Percentiles rank a stretch among this genome's conserved stretches.
These are phyloP conservation scores for Eledona agricola DNA, from an alignment of 2,888 invertebrate genomes.

Conservation along the genomic window DNA sequence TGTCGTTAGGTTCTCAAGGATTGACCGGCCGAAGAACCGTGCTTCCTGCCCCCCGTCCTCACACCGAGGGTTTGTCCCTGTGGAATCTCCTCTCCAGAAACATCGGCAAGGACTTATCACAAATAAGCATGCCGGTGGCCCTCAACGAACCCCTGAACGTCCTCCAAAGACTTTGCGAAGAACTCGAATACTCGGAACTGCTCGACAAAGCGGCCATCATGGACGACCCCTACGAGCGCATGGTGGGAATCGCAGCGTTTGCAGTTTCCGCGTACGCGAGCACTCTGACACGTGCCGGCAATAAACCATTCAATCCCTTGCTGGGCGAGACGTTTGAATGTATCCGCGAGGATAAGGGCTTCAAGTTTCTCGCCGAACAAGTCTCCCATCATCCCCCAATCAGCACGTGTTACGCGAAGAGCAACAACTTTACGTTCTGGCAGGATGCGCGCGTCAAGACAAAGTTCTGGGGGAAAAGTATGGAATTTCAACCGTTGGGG, in stretches of 20 bases:
- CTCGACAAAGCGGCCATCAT: constrained; percentile 77
- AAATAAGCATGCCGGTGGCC: constrained; percentile 87
- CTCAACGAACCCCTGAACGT: constrained; percentile 85
- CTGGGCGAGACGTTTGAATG: constrained; percentile 86
- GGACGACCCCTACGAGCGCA: constrained; percentile 73
- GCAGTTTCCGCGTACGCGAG: constrained; percentile 82
- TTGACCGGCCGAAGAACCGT: constrained; percentile 69
- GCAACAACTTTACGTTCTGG: constrained; percentile 79
- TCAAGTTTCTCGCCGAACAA: constrained; percentile 82
- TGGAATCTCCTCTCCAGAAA: constrained; percentile 83
- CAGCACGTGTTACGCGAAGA: constrained; percentile 82
- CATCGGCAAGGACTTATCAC: constrained; percentile 86
- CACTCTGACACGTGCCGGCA: constrained; percentile 77
- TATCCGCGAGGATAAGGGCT: constrained; percentile 78
- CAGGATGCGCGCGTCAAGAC: constrained; percentile 86
- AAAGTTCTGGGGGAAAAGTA: constrained; percentile 91
- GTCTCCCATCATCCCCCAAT: constrained; percentile 88
- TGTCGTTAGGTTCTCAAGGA: constrained; percentile 51
- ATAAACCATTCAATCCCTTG: constrained; percentile 87
- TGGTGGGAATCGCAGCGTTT: constrained; percentile 82
- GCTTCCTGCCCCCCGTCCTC: constrained; percentile 77
- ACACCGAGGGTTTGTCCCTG: constrained; percentile 78
- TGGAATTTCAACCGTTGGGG: constrained; percentile 87
- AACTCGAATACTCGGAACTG: constrained; percentile 83
- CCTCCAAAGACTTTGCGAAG: constrained; percentile 83